phyloP scores from a whole-genome alignment of 2,797 vertebrate genomes.

The Limosa lapponica region DNA sequence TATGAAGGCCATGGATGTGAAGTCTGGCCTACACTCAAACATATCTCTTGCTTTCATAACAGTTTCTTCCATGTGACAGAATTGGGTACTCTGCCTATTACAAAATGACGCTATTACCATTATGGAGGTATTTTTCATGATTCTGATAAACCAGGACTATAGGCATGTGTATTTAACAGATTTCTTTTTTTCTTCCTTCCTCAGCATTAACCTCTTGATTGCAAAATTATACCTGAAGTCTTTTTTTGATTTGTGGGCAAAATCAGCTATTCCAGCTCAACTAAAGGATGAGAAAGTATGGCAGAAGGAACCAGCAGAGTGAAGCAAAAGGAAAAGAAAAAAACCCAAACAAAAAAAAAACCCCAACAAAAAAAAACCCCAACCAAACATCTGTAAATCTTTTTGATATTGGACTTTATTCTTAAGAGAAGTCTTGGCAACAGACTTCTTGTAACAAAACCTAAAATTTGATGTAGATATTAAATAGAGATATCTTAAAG shows the following conservation, averaged over 20 bases:
- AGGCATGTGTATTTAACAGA: neutral
- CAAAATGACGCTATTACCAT: neutral
- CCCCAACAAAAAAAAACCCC: too few species aligned
- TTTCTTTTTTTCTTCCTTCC: neutral
- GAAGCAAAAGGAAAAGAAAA: neutral
- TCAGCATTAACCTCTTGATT: neutral
- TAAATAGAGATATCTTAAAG: neutral
- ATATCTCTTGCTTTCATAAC: neutral
- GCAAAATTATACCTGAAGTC: neutral
- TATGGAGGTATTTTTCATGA: neutral
- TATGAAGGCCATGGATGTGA: neutral
- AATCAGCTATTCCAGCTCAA: neutral
- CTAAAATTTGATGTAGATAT: neutral
- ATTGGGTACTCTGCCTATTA: neutral
- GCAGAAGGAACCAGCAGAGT: neutral
- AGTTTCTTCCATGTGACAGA: neutral
- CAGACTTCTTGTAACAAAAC: neutral
- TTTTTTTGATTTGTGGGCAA: neutral
- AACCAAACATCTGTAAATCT: neutral
- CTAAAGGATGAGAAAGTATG: neutral
- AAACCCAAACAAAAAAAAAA: neutral
- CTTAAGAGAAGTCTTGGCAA: neutral
- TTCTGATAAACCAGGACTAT: neutral
- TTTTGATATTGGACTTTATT: neutral
- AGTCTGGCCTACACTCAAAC: neutral